Base-by-base conservation (phyloP, 2,113 vertebrate species). In the Paradisaea rubra region DNA sequence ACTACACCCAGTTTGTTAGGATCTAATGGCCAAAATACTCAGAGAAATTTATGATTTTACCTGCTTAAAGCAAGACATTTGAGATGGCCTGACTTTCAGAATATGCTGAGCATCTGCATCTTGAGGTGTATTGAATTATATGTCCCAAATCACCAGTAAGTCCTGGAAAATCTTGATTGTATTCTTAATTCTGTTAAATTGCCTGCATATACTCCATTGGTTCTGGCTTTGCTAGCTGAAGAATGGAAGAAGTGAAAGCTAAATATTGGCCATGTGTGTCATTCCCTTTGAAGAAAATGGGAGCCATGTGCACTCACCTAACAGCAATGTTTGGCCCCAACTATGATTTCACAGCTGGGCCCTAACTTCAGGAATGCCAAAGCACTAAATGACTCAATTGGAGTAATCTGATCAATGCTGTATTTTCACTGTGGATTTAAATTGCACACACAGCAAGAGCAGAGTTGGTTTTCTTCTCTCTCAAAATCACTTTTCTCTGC, bases 251-350 rank as follows among this genome's bases (percentile, higher is more conserved):
- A 90, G 92, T 95, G 95, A 96, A 95, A 95, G 95, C 91, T 93
- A 96, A 95, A 95, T 94, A 94, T 84, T 94, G 95, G 92, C 93
- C 94, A 97, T 97, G 86, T 95, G 95, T 94, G 95, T 83, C 93
- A 81, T 71, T 95, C 90, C 65, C 96, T 96, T 95, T 97, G 95
- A 97, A 96, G 96, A 96, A 97, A 97, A 97, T 97, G 82, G 94
- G 95, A 97, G 94, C 94, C 95, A 97, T 95, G 94, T 97, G 96
- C 95, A 93, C 41, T 93, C 83, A 95, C 93, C 94, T 95, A 95
- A 74, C 64, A 90, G 88, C 72, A 84, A 72, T 81, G 76, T 90
- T 94, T 95, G 93, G 94, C 95, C 92, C 60, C 88, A 91, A 28
- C 65, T 96, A 69, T 94, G 81, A 95, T 95, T 97, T 97, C 96